Base-by-base conservation (phyloP, 2,113 vertebrate genomes). In the Centropristis striata region DNA sequence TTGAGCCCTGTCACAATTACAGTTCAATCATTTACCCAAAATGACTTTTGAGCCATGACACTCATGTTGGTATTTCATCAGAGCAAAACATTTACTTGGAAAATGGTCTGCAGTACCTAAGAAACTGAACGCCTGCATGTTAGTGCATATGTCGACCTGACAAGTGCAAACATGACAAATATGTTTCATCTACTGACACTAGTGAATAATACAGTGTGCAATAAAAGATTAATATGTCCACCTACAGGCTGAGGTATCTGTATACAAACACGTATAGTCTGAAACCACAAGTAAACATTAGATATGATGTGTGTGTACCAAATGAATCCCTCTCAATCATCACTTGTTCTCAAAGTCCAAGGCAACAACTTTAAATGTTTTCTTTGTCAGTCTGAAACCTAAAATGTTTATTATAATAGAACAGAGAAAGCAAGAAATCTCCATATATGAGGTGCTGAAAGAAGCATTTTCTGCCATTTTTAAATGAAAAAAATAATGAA, bases 21-120 rank as follows among this genome's bases (percentile, higher is more conserved):
- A 37, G 28, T 47, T 83, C 11, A 80, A 74, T 70, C 59, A 75
- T 79, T 75, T 36, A 68, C 42, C 21, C 44, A 51, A 28, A 57
- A 61, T 21, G 27, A 14, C 27, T 58, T 15, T 0, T 16, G 18
- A 42, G 46, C 39, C 57, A 58, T 65, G 23, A 11, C 16, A 70
- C 18, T 23, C 25, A 2, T 5, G 25, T 21, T 57, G 25, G 36
- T 2, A 27, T 72, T 71, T 27, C 25, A 41, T 53, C 58, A 66
- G 36, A 20, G 39, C 41, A 59, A 46, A 76, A 58, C 7, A n/a
- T 25, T 60, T 14, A 61, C 51, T 49, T 1, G 51, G 27, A 46
- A 64, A 58, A 37, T 37, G 4, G 41, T 42, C 16, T 12, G 37
- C 25, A 39, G 59, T 10, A 16, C 2, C 6, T 1, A 7, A 8